phyloP scores from a whole-genome alignment of 2,113 vertebrate genomes.

The Sturnus vulgaris region DNA sequence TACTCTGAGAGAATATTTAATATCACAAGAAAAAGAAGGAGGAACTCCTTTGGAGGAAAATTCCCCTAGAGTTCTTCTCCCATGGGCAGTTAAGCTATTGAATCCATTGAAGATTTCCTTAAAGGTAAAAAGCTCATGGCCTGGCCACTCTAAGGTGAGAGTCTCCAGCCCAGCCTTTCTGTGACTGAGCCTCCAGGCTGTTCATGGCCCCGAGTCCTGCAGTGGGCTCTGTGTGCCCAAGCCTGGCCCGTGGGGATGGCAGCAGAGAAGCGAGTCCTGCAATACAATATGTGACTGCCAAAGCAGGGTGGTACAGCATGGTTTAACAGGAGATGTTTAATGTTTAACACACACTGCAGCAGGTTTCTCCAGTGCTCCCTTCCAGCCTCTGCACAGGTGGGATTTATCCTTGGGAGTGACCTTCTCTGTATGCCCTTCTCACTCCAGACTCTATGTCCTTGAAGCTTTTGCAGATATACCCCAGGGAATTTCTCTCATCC shows the following conservation, averaged over 20 bases:
- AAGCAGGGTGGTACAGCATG: rapidly evolving
- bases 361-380: background rate
- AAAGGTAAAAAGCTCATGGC: background rate
- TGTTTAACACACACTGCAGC: background rate
- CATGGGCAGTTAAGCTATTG: background rate
- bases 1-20: background rate
- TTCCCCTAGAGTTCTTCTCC: background rate
- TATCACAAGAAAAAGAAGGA: background rate
- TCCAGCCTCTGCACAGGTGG: background rate
- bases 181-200: background rate
- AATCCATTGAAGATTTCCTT: background rate
- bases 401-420: background rate
- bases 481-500: background rate
- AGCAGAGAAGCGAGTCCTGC: background rate
- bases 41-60: background rate
- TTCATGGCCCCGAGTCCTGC: background rate
- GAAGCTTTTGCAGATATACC: background rate
- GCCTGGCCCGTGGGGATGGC: rapidly evolving
- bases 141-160: background rate
- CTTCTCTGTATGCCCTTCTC: background rate
- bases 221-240: background rate
- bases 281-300: background rate
- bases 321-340: background rate
- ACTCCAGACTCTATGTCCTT: background rate
- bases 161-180: rapidly evolving